Conservation (phyloP, 2,888 invertebrate species). For the Oscheius sp. region DNA sequence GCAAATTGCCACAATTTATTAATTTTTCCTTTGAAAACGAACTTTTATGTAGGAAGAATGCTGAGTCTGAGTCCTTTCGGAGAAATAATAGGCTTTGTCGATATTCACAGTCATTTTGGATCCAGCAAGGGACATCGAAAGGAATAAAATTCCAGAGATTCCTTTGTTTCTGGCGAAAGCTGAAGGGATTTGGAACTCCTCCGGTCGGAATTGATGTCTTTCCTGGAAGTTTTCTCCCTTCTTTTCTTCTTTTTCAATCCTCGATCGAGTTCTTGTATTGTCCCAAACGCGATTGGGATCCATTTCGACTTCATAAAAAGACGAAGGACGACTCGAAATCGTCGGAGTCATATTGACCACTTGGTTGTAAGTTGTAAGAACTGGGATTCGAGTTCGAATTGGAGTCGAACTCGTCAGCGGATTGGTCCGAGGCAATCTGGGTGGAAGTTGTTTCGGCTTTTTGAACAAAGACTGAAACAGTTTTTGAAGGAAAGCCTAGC, state of each 20-base stretch:
- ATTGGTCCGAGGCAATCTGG: conserved; percentile 22
- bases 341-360: neutral
- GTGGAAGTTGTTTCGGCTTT: neutral
- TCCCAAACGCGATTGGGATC: conserved; percentile 18
- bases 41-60: conserved; percentile 41
- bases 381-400: neutral
- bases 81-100: conserved; percentile 48
- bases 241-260: neutral
- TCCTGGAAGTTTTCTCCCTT: conserved; percentile 2
- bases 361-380: conserved; percentile 13
- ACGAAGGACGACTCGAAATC: neutral
- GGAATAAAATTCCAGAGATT: conserved; percentile 50
- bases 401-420: conserved; percentile 23
- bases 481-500: neutral
- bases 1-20: neutral
- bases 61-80: conserved; percentile 32
- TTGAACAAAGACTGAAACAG: neutral
- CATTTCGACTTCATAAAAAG: conserved; percentile 14
- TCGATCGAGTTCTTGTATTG: conserved; percentile 2
- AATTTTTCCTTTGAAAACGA: neutral
- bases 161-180: conserved; percentile 40
- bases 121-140: conserved; percentile 47
- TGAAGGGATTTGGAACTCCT: conserved; percentile 42
- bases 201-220: too few species aligned
- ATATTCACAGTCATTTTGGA: conserved; percentile 42